Percentiles rank a stretch among this genome's conserved stretches.
Evolutionary conservation across 1,140 invertebrate genomes (phyloP).

Genomic region (Microplitis demolitor): DNA sequence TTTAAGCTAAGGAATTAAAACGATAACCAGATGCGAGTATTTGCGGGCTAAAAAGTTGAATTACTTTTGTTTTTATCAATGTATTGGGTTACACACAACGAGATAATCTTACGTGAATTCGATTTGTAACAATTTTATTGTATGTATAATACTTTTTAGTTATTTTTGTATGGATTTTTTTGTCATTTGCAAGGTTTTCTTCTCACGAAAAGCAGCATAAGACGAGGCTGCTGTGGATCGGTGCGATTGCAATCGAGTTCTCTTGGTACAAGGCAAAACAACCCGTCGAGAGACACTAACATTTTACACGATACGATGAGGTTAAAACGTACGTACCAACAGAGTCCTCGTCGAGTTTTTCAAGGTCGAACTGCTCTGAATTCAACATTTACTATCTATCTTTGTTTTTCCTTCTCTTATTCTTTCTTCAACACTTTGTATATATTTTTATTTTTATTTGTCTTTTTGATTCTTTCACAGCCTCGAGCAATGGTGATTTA

Average conservation of each 20-base stretch:
- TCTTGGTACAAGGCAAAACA: constrained; percentile 28
- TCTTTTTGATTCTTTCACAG: not conserved
- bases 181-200: constrained; percentile 15
- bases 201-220: constrained; percentile 20
- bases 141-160: not conserved
- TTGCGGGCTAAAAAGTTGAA: too few relatives aligned
- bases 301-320: constrained; percentile 9
- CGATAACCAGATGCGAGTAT: too few relatives aligned
- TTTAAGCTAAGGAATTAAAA: too few relatives aligned
- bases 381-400: not conserved
- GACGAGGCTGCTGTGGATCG: constrained; percentile 11
- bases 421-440: not conserved
- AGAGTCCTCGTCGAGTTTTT: not conserved
- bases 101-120: constrained; percentile 19
- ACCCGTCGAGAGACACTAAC: constrained; percentile 15
- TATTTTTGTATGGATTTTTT: not conserved
- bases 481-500: constrained; percentile 48
- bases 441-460: not conserved
- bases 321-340: constrained; percentile 11
- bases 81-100: not conserved
- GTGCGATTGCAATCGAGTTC: constrained; percentile 28
- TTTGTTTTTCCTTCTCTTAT: not conserved
- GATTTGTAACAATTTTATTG: constrained; percentile 23
- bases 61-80: too few relatives aligned
- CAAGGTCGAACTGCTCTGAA: constrained; percentile 22